Evolutionary conservation across 2,113 vertebrate species (phyloP).

Genomic region (Pholis gunnellus): DNA sequence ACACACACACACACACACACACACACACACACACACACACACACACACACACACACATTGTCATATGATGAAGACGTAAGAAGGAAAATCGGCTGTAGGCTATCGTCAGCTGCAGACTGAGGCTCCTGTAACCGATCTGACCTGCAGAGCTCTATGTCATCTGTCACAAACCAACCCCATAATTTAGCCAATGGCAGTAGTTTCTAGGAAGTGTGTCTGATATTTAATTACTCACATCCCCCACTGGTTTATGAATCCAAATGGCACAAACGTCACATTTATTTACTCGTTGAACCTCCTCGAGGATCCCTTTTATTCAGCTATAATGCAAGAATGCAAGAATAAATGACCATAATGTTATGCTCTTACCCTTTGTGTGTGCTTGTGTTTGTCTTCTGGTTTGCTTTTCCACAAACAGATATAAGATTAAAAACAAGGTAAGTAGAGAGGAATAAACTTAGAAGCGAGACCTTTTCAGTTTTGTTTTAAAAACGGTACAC

Average conservation of each 20-base stretch:
- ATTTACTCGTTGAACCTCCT: not conserved
- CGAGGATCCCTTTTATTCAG: not conserved
- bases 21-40: constrained; percentile 10
- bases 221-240: constrained; percentile 39
- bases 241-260: constrained; percentile 20
- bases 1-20: not conserved
- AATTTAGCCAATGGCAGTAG: constrained; percentile 12
- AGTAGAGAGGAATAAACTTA: not conserved
- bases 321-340: too few relatives aligned
- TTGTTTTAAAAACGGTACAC: not conserved
- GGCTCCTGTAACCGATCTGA: constrained; percentile 48
- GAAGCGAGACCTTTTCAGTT: not conserved
- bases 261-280: constrained; percentile 9
- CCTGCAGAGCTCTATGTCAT: constrained; percentile 20
- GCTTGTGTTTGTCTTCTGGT: not conserved
- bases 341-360: not conserved
- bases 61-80: constrained; percentile 30
- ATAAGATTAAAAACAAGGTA: not conserved
- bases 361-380: not conserved
- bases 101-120: constrained; percentile 22
- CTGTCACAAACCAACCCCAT: constrained; percentile 11
- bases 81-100: constrained; percentile 25
- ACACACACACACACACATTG: not conserved
- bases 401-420: not conserved
- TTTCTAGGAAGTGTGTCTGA: constrained; percentile 39